These are phyloP conservation scores for Darevskia mixta DNA, from an alignment of 2,797 vertebrate genomes.

Conservation along the genomic window DNA sequence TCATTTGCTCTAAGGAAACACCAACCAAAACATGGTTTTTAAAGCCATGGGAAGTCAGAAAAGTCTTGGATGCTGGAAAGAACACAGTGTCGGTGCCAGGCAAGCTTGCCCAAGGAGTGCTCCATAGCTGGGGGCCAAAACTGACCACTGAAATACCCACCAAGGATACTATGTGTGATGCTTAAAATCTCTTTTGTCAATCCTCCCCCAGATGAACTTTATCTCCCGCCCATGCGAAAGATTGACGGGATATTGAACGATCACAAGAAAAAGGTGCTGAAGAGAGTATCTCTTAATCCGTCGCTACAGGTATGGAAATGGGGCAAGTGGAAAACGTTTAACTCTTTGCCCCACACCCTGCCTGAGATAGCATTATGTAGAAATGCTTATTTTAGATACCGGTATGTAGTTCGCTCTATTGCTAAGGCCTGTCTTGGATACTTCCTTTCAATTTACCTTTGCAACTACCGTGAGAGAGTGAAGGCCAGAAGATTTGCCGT, in stretches of 20 bases:
- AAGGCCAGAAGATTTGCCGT: background rate
- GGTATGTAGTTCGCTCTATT: background rate
- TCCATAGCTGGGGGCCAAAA: background rate
- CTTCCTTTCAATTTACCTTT: background rate
- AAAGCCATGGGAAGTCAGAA: background rate
- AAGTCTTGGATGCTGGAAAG: background rate
- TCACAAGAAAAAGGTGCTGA: slow-evolving; percentile 92
- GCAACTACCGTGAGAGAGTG: background rate
- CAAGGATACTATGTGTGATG: background rate
- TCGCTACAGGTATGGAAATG: slow-evolving; percentile 26
- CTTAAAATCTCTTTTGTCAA: background rate
- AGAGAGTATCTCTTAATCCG: slow-evolving; percentile 88
- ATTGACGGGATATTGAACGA: slow-evolving; percentile 92
- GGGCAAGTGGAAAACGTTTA: background rate
- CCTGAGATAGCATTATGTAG: background rate
- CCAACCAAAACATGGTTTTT: background rate
- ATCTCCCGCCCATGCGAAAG: slow-evolving; percentile 94
- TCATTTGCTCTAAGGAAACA: too few relatives aligned
- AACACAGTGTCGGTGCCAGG: background rate
- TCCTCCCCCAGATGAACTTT: slow-evolving; percentile 86
- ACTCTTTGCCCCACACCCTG: too few relatives aligned
- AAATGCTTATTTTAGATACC: background rate
- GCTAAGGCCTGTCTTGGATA: background rate
- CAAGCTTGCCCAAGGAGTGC: background rate
- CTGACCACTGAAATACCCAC: background rate